phyloP scores from a whole-genome alignment of 2,113 vertebrate genomes.

The Nanorana parkeri region DNA sequence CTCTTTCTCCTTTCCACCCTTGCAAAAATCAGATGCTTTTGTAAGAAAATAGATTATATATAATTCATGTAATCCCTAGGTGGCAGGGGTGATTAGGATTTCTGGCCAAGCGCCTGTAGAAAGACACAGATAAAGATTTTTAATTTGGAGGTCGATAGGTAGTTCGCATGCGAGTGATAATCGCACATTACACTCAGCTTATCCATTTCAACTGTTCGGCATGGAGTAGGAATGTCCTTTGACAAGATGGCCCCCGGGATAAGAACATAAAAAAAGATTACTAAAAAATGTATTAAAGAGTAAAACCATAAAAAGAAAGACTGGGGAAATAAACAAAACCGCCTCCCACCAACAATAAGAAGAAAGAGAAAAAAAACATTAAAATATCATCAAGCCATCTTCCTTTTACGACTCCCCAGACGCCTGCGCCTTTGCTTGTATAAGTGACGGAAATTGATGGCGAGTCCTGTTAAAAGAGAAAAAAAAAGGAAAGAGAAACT shows the following conservation, averaged over 20 bases:
- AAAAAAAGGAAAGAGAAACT: not conserved
- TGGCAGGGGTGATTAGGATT: too few species aligned
- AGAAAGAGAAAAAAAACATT: not conserved
- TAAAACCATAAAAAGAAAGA: not conserved
- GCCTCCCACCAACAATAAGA: not conserved
- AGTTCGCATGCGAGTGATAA: too few species aligned
- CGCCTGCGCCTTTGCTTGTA: conserved; percentile 89
- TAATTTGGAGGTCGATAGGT: too few species aligned
- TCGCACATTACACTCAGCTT: too few species aligned
- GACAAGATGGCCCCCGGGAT: not conserved
- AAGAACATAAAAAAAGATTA: not conserved
- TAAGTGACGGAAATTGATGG: conserved; percentile 88
- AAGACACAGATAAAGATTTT: too few species aligned
- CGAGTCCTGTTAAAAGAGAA: conserved; percentile 75
- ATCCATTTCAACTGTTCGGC: too few species aligned
- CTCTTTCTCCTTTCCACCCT: too few species aligned
- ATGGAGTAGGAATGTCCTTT: not conserved
- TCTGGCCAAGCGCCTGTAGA: too few species aligned
- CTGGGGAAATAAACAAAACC: not conserved
- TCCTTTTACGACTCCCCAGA: conserved; percentile 88
- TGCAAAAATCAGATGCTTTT: too few species aligned
- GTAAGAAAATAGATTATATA: too few species aligned
- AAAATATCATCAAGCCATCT: conserved; percentile 75
- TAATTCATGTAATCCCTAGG: too few species aligned
- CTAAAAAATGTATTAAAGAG: not conserved